Evolutionary conservation across 2,113 vertebrate species (phyloP), one percentile per base, ranked within the genome.

Genomic region (Scophthalmus maximus): DNA sequence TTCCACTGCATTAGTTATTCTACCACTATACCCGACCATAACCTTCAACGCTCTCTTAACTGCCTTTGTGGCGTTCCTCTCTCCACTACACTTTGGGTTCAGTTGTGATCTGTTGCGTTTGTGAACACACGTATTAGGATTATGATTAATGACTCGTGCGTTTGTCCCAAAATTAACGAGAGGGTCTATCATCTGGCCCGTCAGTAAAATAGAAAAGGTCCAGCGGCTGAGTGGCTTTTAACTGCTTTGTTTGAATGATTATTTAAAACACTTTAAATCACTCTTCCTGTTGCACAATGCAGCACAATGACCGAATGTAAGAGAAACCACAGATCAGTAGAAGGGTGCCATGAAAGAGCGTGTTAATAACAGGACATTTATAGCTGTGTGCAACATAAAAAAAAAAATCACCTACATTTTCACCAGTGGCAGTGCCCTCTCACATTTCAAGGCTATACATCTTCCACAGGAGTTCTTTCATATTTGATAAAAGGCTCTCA

Each of bases 1-100:
- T 76, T 62, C 60, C 40, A 2, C 32, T 81, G 69, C 63, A 63
- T 75, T 60, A 76, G 63, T 84, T 63, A 79, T 56, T 53, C 51
- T 30, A 18, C 51, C 18, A 27, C 53, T 69, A 50, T 20, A 17
- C 46, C 79, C 60, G 51, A 40, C 36, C 44, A 9, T 53, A 78
- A 46, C 67, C 58, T 58, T 72, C 73, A 53, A 10, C 11, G 25
- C 30, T 73, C 46, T 40, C 11, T 23, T 22, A 53, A 42, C 42
- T 8, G 17, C 27, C n/a, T 75, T 42, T 29, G 10, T 34, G 32
- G 36, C 36, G 63, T 63, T 55, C 12, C 32, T 61, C 26, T 59
- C 8, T 30, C n/a, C 38, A 56, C 29, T 8, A 22, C 66, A 34
- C 25, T 10, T 11, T 32, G 58, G 49, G 51, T n/a, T n/a, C n/a